A percentile compares a stretch with the other conserved stretches of the same genome.
phyloP scores from a whole-genome alignment of 1,140 invertebrate species.

The Drosophila funebris region DNA sequence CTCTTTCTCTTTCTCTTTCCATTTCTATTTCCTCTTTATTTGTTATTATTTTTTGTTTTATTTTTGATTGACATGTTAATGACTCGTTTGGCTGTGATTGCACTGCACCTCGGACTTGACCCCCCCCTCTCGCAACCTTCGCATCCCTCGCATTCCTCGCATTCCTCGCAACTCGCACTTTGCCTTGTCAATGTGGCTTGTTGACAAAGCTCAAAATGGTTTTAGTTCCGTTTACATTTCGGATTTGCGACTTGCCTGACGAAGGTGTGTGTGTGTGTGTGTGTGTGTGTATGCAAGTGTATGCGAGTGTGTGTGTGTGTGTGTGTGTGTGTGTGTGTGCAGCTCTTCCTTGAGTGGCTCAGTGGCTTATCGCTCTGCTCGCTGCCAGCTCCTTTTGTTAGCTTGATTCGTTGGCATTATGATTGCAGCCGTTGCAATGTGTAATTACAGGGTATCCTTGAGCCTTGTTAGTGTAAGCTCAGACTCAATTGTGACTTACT shows the following conservation, averaged over 20 bases:
- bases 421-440: neutral
- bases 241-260: conserved; percentile 28
- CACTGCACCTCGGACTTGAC: neutral
- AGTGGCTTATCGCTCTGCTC: conserved; percentile 19
- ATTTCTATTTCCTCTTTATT: neutral
- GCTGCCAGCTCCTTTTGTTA: conserved; percentile 13
- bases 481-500: neutral
- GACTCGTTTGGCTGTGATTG: conserved; percentile 47
- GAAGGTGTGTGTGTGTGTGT: neutral
- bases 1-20: neutral
- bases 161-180: neutral
- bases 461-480: neutral
- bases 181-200: conserved; percentile 15
- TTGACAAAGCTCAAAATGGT: conserved; percentile 48
- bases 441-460: conserved; percentile 1
- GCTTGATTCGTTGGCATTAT: conserved; percentile 6
- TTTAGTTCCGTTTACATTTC: conserved; percentile 54
- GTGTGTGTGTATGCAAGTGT: neutral
- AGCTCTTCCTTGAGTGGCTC: conserved; percentile 23
- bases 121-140: neutral
- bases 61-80: conserved; percentile 50
- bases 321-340: too few relatives aligned
- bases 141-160: neutral
- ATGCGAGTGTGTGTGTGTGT: neutral
- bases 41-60: conserved; percentile 3